Evolutionary conservation across 1,140 invertebrate genomes (phyloP).

Genomic region (Hestina assimilis): DNA sequence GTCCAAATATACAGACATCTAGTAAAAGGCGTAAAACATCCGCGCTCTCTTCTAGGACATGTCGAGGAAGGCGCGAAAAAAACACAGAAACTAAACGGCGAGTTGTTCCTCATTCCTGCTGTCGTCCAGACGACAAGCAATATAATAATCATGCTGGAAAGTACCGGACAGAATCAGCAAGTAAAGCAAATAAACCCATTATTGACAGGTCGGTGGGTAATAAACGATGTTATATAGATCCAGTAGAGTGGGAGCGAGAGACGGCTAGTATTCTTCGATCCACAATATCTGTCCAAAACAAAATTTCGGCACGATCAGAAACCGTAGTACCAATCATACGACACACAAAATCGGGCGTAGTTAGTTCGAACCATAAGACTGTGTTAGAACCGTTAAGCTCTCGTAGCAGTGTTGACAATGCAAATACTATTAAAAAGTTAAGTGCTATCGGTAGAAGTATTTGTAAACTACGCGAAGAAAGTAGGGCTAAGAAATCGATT

Average conservation of each 20-base stretch:
- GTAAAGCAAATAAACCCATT: slow-evolving; percentile 53
- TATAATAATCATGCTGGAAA: slow-evolving; percentile 41
- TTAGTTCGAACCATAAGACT: slow-evolving; percentile 39
- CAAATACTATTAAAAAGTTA: slow-evolving; percentile 61
- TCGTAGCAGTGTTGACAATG: slow-evolving; percentile 40
- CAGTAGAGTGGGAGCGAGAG: slow-evolving; percentile 70
- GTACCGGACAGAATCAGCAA: slow-evolving; percentile 69
- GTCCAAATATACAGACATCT: slow-evolving; percentile 54
- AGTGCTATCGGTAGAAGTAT: slow-evolving; percentile 69
- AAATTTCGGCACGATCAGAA: slow-evolving; percentile 43
- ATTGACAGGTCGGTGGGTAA: slow-evolving; percentile 74
- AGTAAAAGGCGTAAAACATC: slow-evolving; percentile 76
- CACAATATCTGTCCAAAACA: slow-evolving; percentile 71
- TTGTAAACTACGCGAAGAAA: slow-evolving; percentile 56
- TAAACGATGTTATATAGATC: slow-evolving; percentile 77
- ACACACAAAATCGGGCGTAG: slow-evolving; percentile 53
- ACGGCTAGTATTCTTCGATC: slow-evolving; percentile 69
- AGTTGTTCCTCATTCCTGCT: slow-evolving; percentile 64
- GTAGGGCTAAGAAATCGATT: slow-evolving; percentile 48
- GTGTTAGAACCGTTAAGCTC: slow-evolving; percentile 37
- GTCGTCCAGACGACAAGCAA: slow-evolving; percentile 49
- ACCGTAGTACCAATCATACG: slow-evolving; percentile 32
- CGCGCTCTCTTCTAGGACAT: slow-evolving; percentile 67
- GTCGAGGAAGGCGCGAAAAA: slow-evolving; percentile 72
- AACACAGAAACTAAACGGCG: slow-evolving; percentile 60